A percentile compares a stretch with the other conserved stretches of the same genome.
Conservation (phyloP, 2,888 invertebrate genomes). For the Nomada flava region DNA sequence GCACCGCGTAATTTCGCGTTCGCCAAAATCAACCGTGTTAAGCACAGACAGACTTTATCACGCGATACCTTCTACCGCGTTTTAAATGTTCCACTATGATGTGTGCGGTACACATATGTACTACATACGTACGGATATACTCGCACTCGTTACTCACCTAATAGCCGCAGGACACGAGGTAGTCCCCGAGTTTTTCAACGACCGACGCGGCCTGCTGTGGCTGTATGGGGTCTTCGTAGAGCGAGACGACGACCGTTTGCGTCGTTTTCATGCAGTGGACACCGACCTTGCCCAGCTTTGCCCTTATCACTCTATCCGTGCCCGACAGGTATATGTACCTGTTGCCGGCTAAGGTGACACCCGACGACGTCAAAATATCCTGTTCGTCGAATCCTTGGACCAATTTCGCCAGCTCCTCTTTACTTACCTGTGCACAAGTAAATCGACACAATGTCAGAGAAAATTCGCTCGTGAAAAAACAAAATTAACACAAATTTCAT, state of each 20-base stretch:
- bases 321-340: slow-evolving; percentile 98
- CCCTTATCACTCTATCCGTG: slow-evolving; percentile 96
- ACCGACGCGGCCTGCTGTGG: slow-evolving; percentile 98
- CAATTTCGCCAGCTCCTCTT: slow-evolving; percentile 96
- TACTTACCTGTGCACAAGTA: slow-evolving; percentile 87
- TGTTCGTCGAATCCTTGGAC: slow-evolving; percentile 96
- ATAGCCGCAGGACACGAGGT: slow-evolving; percentile 98
- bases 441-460: slow-evolving; percentile 2
- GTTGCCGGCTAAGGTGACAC: slow-evolving; percentile 95
- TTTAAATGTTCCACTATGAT: too few relatives aligned
- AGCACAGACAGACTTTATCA: background rate
- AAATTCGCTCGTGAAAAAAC: background rate
- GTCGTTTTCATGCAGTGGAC: slow-evolving; percentile 98
- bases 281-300: slow-evolving; percentile 96
- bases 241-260: slow-evolving; percentile 97
- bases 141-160: slow-evolving; percentile 85
- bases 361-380: slow-evolving; percentile 94
- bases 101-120: background rate
- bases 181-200: slow-evolving; percentile 98
- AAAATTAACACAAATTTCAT: background rate
- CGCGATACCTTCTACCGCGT: too few relatives aligned
- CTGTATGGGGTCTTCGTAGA: slow-evolving; percentile 98
- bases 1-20: background rate
- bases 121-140: background rate
- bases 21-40: background rate